Evolutionary conservation across 2,888 invertebrate species (phyloP), one percentile per base, ranked within the genome.

Genomic region (Empis stercorea): DNA sequence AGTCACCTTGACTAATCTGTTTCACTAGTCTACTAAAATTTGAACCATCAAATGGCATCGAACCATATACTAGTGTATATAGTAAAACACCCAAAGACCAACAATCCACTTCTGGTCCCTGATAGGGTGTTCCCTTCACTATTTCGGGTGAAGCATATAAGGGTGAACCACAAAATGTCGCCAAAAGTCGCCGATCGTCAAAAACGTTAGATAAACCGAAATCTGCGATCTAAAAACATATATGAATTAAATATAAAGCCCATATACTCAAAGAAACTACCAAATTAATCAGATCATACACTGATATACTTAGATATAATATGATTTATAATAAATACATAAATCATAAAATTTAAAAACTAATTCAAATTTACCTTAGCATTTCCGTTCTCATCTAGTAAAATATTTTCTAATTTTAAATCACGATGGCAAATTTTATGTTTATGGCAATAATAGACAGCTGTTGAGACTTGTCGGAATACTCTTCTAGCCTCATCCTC

Each of bases 31-130:
- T 81, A 71, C 94, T 94, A 71, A 97, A 97, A 73, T 97, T 95
- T 53, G 93, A 91, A 51, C 97, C 97, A 72, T 97, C 97, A 67
- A 97, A 97, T 46, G 89, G 99, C 99, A 99, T 99, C 54, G 96
- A 94, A 57, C 97, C 97, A 68, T 97, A 99, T 55, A 99, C 96
- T 61, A 99, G 76, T 42, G 97, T 97, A 70, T 99, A 99, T 10
- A 99, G 76, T 43, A 99, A 76, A 43, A 99, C 97, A 47, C 97
- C 99, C 52, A 99, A 72, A 20, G 96, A 96, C 97, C 86, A 87
- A 64, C 86, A 86, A 63, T 87, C 86, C 44, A 86, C 95, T 78
- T 99, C 97, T 4, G 97, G 97, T 7, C 99, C 99, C 62, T 87
- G 86, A 66, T 96, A 96, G 1, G 95, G 94, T 10, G 87, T 89